These are phyloP conservation scores for Alviniconcha marisindica DNA, from an alignment of 1,140 invertebrate species.

Conservation along the genomic window DNA sequence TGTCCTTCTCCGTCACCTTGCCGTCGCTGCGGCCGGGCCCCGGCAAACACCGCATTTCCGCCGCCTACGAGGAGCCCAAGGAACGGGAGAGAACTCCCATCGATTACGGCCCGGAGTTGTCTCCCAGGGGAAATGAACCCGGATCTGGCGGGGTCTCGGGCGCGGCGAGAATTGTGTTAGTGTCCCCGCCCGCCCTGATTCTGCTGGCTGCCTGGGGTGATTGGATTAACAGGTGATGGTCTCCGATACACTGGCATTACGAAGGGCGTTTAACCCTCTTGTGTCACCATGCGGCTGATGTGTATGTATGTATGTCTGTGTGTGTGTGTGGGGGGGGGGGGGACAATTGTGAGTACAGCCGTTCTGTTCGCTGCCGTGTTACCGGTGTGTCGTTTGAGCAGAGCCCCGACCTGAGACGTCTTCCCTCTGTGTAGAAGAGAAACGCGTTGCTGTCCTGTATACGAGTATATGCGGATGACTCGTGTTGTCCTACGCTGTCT, in stretches of 20 bases:
- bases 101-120: neutral
- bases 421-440: too few species aligned
- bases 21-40: neutral
- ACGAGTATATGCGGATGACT: too few species aligned
- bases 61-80: conserved; percentile 23
- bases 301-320: neutral
- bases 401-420: too few species aligned
- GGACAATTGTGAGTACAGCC: neutral
- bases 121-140: conserved; percentile 29
- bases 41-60: conserved; percentile 2
- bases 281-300: neutral
- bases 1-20: neutral
- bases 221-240: conserved; percentile 29
- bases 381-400: too few species aligned
- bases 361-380: neutral
- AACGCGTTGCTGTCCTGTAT: too few species aligned
- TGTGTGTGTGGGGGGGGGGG: neutral
- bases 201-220: neutral
- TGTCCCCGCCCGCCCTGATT: neutral
- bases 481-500: too few species aligned
- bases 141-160: neutral
- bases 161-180: conserved; percentile 7
- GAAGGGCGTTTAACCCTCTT: neutral
- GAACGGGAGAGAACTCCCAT: neutral
- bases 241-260: too few species aligned